These are phyloP conservation scores for Hetaerina americana DNA, from an alignment of 1,140 invertebrate species.

Conservation along the genomic window DNA sequence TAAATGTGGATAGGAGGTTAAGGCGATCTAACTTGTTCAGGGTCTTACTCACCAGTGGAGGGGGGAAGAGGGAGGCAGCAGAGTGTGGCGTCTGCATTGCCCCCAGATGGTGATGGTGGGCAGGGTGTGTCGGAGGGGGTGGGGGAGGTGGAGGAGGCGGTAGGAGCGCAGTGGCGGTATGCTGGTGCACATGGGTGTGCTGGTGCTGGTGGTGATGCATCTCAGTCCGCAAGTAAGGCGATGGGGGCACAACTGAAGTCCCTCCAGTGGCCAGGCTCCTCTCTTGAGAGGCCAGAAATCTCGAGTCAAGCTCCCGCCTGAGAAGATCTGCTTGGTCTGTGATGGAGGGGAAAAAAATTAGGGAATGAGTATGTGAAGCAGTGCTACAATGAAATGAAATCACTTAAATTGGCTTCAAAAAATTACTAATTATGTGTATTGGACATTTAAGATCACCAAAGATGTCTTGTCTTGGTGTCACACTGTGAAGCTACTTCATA, in stretches of 20 bases:
- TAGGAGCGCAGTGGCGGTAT: slow-evolving; percentile 46
- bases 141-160: slow-evolving; percentile 34
- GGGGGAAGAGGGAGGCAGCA: slow-evolving; percentile 33
- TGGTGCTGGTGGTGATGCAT: slow-evolving; percentile 87
- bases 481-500: too few species aligned
- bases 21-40: too few species aligned
- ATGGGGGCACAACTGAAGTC: slow-evolving; percentile 32
- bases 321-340: slow-evolving; percentile 69
- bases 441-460: too few species aligned
- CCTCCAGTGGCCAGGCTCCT: slow-evolving; percentile 36
- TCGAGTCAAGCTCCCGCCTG: slow-evolving; percentile 77
- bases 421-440: too few species aligned
- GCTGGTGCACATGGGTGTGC: slow-evolving; percentile 82
- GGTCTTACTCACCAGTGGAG: slow-evolving; percentile 43
- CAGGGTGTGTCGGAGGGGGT: not conserved
- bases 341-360: slow-evolving; percentile 1
- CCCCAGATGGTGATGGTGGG: not conserved
- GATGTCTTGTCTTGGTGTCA: too few species aligned
- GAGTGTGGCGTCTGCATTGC: not conserved
- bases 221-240: slow-evolving; percentile 64
- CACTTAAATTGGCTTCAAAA: too few species aligned
- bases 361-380: too few species aligned
- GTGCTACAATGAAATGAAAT: too few species aligned
- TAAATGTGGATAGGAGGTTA: too few species aligned
- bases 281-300: slow-evolving; percentile 71